A percentile compares a stretch with the other conserved stretches of the same genome.
phyloP scores from a whole-genome alignment of 2,113 vertebrate species.

The Cercocebus atys region DNA sequence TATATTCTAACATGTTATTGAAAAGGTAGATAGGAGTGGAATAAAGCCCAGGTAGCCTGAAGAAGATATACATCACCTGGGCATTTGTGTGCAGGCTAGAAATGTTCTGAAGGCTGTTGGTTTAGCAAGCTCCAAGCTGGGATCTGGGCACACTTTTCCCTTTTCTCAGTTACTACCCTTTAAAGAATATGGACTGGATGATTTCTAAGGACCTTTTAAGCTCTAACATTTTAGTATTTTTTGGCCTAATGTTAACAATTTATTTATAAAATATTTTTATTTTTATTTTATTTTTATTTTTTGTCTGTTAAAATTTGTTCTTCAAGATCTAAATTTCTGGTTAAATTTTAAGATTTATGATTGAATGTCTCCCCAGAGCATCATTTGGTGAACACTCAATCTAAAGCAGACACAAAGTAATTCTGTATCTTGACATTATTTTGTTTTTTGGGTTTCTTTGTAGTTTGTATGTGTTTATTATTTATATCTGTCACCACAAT shows the following conservation, averaged over 20 bases:
- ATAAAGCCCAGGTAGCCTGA: background rate
- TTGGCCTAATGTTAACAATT: background rate
- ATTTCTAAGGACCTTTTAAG: background rate
- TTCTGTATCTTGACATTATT: background rate
- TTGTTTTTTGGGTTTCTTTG: background rate
- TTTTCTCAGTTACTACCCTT: background rate
- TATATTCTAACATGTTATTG: background rate
- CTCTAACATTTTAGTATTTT: background rate
- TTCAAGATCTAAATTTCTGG: background rate
- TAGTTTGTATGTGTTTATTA: background rate
- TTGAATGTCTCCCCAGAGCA: background rate
- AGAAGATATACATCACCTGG: background rate
- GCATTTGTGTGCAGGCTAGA: background rate
- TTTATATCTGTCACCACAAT: background rate
- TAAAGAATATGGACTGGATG: background rate
- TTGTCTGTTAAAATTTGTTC: background rate
- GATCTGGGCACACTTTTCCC: background rate
- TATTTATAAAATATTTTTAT: background rate
- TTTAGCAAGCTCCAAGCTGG: background rate
- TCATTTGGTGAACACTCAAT: background rate
- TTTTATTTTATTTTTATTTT: background rate
- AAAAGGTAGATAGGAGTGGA: background rate
- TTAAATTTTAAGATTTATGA: background rate
- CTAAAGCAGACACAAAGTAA: background rate
- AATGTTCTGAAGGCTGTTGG: background rate